phyloP scores from a whole-genome alignment of 2,888 invertebrate genomes.

The Hydrotaea cyrtoneurina region DNA sequence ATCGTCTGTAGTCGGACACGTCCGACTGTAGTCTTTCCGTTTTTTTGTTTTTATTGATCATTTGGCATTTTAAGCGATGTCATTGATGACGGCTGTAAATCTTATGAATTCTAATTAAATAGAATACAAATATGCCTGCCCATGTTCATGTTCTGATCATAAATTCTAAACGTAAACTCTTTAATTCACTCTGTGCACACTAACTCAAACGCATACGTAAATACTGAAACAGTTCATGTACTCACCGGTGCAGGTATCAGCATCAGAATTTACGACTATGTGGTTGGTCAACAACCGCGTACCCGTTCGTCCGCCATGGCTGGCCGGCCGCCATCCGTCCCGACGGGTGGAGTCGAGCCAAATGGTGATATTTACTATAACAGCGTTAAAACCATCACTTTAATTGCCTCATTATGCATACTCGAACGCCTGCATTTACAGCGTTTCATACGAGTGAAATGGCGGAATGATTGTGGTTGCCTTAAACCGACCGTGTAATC shows the following conservation, averaged over 20 bases:
- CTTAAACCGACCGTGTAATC: constrained; percentile 22
- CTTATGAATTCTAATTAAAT: constrained; percentile 12
- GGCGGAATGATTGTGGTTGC: neutral
- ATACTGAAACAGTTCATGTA: neutral
- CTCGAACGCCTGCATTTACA: neutral
- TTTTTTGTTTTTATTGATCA: neutral
- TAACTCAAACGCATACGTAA: too few species aligned
- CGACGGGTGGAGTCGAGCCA: neutral
- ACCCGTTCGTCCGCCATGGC: neutral
- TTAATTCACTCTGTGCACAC: neutral
- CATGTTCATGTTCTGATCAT: neutral
- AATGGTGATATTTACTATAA: constrained; percentile 28
- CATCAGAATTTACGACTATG: constrained; percentile 6
- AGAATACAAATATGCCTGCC: neutral
- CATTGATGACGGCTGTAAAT: neutral
- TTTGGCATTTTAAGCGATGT: neutral
- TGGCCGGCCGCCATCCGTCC: too few species aligned
- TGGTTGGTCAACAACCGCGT: constrained; percentile 4
- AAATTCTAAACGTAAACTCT: constrained; percentile 11
- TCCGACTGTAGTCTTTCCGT: neutral
- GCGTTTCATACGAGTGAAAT: neutral
- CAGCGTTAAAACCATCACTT: constrained; percentile 31
- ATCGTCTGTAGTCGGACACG: neutral
- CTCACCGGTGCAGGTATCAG: neutral
- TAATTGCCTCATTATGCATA: constrained; percentile 41